Base-by-base conservation (phyloP, 2,888 invertebrate genomes). In the Ochropacha duplaris region DNA sequence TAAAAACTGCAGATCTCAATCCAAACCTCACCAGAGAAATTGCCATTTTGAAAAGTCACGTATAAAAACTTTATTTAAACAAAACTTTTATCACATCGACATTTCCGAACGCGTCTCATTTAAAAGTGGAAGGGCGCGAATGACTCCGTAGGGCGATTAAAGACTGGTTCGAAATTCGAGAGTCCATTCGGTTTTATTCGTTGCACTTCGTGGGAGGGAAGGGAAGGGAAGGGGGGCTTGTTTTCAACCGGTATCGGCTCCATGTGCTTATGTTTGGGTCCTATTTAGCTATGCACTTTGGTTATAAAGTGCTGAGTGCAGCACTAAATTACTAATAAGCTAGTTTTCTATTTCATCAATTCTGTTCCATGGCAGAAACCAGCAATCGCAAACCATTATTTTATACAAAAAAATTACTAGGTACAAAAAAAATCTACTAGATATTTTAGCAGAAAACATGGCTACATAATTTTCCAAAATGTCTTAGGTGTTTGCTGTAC, bases 21-120 rank as follows among this genome's bases (percentile, higher is more conserved):
- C 93, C 91, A 60, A 88, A 74, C 72, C 90, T 84, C 72, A 91
- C 79, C 55, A 93, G 65, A 16, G 93, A 88, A 58, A 90, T 78
- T 74, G 93, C 93, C 93, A 93, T 93, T 72, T 84, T 86, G 62
- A 65, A 56, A 62, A 64, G 57, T 59, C 60, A 61, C 60, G 57
- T 64, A 58, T 58, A 58, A 57, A 59, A 58, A 58, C 69, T 68
- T 57, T 61, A 12, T 31, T 56, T 60, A 57, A 58, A 61, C 61
- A 57, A 62, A 61, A 62, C 54, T 54, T 57, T 60, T 56, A 61
- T 54, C 60, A 56, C 58, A 59, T 57, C 50, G 57, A 59, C 59
- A 51, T 50, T 57, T 56, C 24, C 54, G 54, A 52, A 52, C 58
- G 56, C 54, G 51, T 22, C 55, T 54, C 57, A 51, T 50, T 57